A percentile compares a stretch with the other conserved stretches of the same genome.
These are phyloP conservation scores for Eilema caniola DNA, from an alignment of 2,888 invertebrate genomes.

Conservation along the genomic window DNA sequence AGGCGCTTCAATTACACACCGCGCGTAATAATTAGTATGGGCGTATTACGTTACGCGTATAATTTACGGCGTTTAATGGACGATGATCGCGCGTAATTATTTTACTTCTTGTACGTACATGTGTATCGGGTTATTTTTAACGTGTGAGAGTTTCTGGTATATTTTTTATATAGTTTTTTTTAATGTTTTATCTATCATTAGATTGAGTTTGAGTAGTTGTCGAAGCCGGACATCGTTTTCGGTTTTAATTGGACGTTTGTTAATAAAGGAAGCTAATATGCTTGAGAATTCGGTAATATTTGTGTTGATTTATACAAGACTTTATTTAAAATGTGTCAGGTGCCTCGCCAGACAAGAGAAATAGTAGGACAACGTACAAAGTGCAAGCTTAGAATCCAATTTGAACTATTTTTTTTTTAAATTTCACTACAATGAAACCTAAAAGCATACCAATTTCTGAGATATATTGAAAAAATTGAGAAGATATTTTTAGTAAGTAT, in stretches of 20 bases:
- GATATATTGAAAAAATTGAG: no score
- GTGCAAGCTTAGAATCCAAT: no score
- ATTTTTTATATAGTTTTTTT: slow-evolving; percentile 20
- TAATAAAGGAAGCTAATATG: slow-evolving; percentile 44
- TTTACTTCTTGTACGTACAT: slow-evolving; percentile 60
- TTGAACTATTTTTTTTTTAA: no score
- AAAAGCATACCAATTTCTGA: no score
- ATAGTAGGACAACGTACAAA: no score
- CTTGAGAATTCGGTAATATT: slow-evolving; percentile 29
- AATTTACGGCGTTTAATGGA: slow-evolving; percentile 72
- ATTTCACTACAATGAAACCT: no score
- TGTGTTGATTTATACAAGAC: slow-evolving; percentile 14
- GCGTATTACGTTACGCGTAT: slow-evolving; percentile 67
- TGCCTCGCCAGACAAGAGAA: no score
- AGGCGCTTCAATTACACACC: slow-evolving; percentile 59
- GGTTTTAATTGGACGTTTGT: slow-evolving; percentile 38
- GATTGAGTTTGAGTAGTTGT: slow-evolving; percentile 33
- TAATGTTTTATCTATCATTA: slow-evolving; percentile 17
- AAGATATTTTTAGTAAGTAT: no score
- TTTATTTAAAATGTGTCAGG: neutral
- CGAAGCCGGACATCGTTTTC: slow-evolving; percentile 27
- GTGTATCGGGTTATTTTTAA: slow-evolving; percentile 55
- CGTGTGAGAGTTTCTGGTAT: slow-evolving; percentile 39
- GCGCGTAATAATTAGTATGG: slow-evolving; percentile 63
- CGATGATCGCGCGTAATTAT: slow-evolving; percentile 73